Evolutionary conservation across 2,888 invertebrate species (phyloP), one percentile per base, ranked within the genome.

Genomic region (Agrotis clavis): DNA sequence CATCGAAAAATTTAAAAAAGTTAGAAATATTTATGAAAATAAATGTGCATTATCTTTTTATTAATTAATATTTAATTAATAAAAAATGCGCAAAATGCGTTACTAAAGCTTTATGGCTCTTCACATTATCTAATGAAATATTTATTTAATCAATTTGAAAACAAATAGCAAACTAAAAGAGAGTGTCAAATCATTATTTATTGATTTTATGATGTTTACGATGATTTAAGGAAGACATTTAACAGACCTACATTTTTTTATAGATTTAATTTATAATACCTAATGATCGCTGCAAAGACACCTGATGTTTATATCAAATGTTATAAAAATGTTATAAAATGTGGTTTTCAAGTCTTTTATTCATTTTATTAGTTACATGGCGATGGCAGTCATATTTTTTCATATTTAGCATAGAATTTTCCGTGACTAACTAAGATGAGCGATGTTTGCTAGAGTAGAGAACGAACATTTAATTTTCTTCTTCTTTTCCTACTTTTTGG

Each of bases 241-340:
- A 67, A 30, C 45, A 56, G 51, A 70, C 51, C 16, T 48, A 69
- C 61, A 35, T n/a, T 63, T 59, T 57, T 68, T 66, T 47, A 62
- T 57, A 62, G 18, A 66, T 74, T 71, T 41, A 59, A 65, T 74
- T 73, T 75, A 74, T 77, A 71, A 74, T 77, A 75, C 9, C 61
- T 65, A 68, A 66, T 71, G 19, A 61, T 56, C 25, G 47, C 25
- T 74, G 72, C 63, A 66, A n/a, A 64, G n/a, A 77, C 78, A 79
- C 53, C 53, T 74, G 79, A 65, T 53, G 45, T 68, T 65, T 75
- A 53, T 60, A 45, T 54, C 60, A 72, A 62, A 59, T 64, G 51
- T 57, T 11, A 62, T 81, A 78, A 70, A 66, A 71, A 81, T 82
- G 48, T 57, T 78, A 5, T 5, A 30, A 71, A 70, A 77, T 69